Percentiles rank a stretch among this genome's conserved stretches.
phyloP scores from a whole-genome alignment of 1,140 invertebrate species.

The Mya arenaria region DNA sequence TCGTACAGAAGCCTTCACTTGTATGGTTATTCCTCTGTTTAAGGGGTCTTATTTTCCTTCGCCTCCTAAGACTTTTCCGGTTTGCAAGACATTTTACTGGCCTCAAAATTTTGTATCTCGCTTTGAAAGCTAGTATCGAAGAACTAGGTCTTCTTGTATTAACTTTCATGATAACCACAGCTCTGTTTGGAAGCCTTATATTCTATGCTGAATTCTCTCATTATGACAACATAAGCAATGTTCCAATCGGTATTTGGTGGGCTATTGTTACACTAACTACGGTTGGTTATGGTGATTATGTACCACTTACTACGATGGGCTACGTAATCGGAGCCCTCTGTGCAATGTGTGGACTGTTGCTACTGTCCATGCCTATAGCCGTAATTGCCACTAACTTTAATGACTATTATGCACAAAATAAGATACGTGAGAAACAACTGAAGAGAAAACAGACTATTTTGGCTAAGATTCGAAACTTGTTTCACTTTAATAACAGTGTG shows the following conservation, averaged over 20 bases:
- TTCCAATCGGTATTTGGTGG: conserved; percentile 98
- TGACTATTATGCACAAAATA: conserved; percentile 58
- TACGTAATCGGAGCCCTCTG: conserved; percentile 89
- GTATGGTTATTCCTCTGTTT: conserved; percentile 46
- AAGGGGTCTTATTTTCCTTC: conserved; percentile 46
- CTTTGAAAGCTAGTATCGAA: conserved; percentile 71
- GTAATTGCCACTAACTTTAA: conserved; percentile 94
- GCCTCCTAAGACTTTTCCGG: conserved; percentile 59
- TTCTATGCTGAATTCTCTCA: conserved; percentile 68
- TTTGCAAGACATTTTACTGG: conserved; percentile 56
- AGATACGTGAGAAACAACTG: conserved; percentile 39
- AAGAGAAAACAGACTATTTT: conserved; percentile 27
- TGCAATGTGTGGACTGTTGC: conserved; percentile 92
- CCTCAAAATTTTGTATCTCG: conserved; percentile 62
- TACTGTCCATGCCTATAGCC: conserved; percentile 93
- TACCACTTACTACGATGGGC: conserved; percentile 66
- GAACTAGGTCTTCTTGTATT: conserved; percentile 68
- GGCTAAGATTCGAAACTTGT: conserved; percentile 34
- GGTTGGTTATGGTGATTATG: conserved; percentile 91
- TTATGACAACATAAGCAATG: conserved; percentile 83
- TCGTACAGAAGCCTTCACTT: background rate
- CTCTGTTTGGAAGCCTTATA: conserved; percentile 67
- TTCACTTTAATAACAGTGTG: conserved; percentile 35
- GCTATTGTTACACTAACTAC: conserved; percentile 99
- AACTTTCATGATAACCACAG: conserved; percentile 63